These are phyloP conservation scores for Sphaeramia orbicularis DNA, from an alignment of 2,797 vertebrate genomes.

Conservation along the genomic window DNA sequence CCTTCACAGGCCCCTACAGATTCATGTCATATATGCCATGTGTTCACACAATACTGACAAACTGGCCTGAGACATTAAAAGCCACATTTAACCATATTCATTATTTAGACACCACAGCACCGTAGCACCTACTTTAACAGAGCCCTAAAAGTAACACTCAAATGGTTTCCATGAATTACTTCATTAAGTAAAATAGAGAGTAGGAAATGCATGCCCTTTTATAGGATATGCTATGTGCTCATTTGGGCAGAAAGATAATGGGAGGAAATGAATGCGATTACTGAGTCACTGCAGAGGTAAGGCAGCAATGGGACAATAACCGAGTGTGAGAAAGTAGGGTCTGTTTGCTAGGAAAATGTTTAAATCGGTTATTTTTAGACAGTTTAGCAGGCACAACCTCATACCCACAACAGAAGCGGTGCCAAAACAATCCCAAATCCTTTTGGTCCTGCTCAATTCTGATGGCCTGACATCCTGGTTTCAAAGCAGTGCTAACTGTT, in stretches of 20 bases:
- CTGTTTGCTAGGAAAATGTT: constrained; percentile 47
- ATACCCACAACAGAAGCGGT: constrained; percentile 43
- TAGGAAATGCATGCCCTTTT: constrained; percentile 60
- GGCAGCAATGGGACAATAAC: constrained; percentile 35
- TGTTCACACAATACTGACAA: constrained; percentile 12
- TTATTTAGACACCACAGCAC: constrained; percentile 46
- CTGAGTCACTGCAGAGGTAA: constrained; percentile 54
- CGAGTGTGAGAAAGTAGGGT: constrained; percentile 54
- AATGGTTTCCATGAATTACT: constrained; percentile 67
- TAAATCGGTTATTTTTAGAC: constrained; percentile 27
- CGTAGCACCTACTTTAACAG: constrained; percentile 65
- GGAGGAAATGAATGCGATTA: constrained; percentile 77
- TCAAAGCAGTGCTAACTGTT: constrained; percentile 61
- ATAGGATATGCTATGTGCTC: constrained; percentile 59
- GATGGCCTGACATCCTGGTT: constrained; percentile 67
- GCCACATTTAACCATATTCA: constrained; percentile 31
- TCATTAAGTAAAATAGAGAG: constrained; percentile 60
- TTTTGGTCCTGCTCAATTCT: constrained; percentile 35
- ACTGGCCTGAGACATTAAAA: constrained; percentile 20
- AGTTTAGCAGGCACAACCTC: constrained; percentile 42
- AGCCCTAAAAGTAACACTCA: constrained; percentile 55
- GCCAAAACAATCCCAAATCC: constrained; percentile 53
- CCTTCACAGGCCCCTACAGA: constrained; percentile 15
- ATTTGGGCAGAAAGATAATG: constrained; percentile 78
- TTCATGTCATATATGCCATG: constrained; percentile 10